phyloP scores from a whole-genome alignment of 2,888 invertebrate species.

The Drosophila rubida region DNA sequence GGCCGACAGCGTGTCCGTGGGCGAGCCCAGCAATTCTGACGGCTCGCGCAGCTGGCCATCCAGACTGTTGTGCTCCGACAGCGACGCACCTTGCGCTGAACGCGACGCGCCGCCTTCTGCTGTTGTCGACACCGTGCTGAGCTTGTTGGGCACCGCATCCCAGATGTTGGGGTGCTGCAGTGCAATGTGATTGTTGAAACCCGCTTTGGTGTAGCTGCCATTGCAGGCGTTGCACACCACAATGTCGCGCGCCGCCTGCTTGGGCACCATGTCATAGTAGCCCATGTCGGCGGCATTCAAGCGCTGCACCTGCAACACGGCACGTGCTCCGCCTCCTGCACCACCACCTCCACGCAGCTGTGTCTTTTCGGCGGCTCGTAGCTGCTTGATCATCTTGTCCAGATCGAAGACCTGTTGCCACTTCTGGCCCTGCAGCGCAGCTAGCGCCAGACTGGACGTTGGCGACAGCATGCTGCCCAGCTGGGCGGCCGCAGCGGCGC shows the following conservation, averaged over 20 bases:
- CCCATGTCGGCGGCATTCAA: constrained; percentile 88
- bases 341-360: constrained; percentile 68
- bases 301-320: constrained; percentile 79
- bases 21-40: constrained; percentile 52
- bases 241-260: constrained; percentile 90
- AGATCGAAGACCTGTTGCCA: constrained; percentile 82
- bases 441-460: constrained; percentile 22
- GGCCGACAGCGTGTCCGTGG: constrained; percentile 60
- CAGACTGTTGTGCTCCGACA: constrained; percentile 55
- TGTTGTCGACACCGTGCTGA: constrained; percentile 29
- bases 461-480: constrained; percentile 49
- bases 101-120: constrained; percentile 2
- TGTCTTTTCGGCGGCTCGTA: constrained; percentile 77
- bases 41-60: constrained; percentile 48
- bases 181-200: constrained; percentile 90
- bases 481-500: constrained; percentile 33
- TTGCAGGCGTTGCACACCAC: constrained; percentile 92
- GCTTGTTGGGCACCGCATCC: constrained; percentile 71
- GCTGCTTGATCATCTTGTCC: constrained; percentile 80
- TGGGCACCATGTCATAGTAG: constrained; percentile 91
- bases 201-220: constrained; percentile 91
- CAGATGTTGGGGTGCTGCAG: constrained; percentile 85
- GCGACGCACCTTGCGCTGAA: not conserved
- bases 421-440: constrained; percentile 75
- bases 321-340: constrained; percentile 17